Conservation (phyloP, 2,797 vertebrate species). For the Carcharodon carcharias region DNA sequence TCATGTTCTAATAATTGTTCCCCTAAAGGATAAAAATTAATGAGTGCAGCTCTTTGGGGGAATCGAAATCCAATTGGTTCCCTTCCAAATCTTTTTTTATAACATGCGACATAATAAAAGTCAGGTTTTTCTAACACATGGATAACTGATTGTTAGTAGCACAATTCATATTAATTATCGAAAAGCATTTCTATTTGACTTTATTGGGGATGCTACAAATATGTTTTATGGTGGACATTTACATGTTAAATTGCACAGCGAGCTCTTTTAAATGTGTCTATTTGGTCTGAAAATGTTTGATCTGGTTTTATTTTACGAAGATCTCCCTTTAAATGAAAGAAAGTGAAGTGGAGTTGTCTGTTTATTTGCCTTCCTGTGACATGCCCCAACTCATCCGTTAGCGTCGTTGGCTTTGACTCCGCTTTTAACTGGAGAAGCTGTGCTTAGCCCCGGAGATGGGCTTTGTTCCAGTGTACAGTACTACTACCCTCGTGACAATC, state of each 20-base stretch:
- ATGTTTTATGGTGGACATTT: not conserved
- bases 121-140: not conserved
- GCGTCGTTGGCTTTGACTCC: constrained; percentile 47
- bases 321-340: constrained; percentile 57
- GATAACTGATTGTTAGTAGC: not conserved
- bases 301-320: constrained; percentile 52
- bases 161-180: not conserved
- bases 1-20: not conserved
- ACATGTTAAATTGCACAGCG: not conserved
- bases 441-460: constrained; percentile 43
- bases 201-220: not conserved
- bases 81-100: not conserved
- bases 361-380: constrained; percentile 50
- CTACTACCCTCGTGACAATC: constrained; percentile 43
- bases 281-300: constrained; percentile 44
- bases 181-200: not conserved
- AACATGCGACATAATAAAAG: too few relatives aligned
- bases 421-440: constrained; percentile 41
- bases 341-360: constrained; percentile 55
- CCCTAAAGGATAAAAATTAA: not conserved
- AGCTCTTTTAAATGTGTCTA: not conserved
- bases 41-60: not conserved
- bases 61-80: not conserved
- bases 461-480: constrained; percentile 44
- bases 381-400: constrained; percentile 45